A percentile compares a stretch with the other conserved stretches of the same genome.
Conservation (phyloP, 1,140 invertebrate species). For the Agraylea sexmaculata region DNA sequence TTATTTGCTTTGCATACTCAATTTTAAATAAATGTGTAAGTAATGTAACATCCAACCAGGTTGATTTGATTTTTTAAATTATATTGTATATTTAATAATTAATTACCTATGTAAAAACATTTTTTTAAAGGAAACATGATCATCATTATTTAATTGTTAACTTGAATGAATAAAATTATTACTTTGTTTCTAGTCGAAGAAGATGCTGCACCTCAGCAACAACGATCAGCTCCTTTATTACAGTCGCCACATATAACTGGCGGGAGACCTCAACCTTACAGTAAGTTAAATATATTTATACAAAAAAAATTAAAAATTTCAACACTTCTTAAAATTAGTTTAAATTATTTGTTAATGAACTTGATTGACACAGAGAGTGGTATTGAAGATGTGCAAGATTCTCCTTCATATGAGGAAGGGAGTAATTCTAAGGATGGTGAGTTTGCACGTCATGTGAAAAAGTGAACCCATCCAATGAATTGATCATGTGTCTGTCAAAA, state of each 20-base stretch:
- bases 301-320: slow-evolving; percentile 39
- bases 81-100: too few species aligned
- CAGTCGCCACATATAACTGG: slow-evolving; percentile 74
- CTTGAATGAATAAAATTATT: background rate
- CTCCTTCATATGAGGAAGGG: background rate
- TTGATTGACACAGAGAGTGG: slow-evolving; percentile 3
- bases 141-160: slow-evolving; percentile 3
- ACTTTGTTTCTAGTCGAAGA: slow-evolving; percentile 31
- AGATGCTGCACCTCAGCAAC: slow-evolving; percentile 28
- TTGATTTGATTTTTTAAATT: too few species aligned
- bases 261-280: slow-evolving; percentile 71
- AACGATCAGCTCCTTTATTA: slow-evolving; percentile 55
- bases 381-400: background rate
- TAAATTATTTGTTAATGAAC: background rate
- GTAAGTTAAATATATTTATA: slow-evolving; percentile 46
- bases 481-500: too few species aligned
- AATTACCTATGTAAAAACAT: too few species aligned
- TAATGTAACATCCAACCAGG: too few species aligned
- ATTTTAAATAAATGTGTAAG: too few species aligned
- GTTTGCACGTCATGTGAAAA: background rate
- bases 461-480: too few species aligned
- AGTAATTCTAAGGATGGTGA: background rate
- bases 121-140: too few species aligned
- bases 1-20: too few species aligned
- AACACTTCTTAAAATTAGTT: background rate